phyloP scores from a whole-genome alignment of 2,797 vertebrate species.

The Sebastes flavidus region DNA sequence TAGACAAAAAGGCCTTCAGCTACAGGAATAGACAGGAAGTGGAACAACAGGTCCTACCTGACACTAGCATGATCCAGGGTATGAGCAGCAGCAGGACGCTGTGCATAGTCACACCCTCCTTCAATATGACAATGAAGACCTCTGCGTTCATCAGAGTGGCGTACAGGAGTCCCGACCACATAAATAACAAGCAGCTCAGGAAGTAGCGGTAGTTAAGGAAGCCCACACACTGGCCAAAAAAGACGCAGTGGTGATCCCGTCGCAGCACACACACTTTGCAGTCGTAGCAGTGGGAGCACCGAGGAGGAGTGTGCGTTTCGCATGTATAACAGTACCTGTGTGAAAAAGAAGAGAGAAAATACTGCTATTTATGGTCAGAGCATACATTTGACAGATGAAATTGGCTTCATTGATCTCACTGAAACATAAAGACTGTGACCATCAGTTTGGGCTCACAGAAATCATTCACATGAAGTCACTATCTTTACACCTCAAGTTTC shows the following conservation, averaged over 20 bases:
- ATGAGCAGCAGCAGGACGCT: conserved; percentile 87
- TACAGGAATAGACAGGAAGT: neutral
- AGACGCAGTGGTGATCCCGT: conserved; percentile 92
- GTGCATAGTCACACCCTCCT: conserved; percentile 87
- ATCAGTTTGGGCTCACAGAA: neutral
- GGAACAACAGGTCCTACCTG: conserved; percentile 74
- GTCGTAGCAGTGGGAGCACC: conserved; percentile 90
- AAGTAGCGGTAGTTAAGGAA: conserved; percentile 91
- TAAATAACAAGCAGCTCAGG: conserved; percentile 88
- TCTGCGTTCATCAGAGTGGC: conserved; percentile 89
- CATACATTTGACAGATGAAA: neutral
- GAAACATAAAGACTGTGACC: neutral
- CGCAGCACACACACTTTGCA: conserved; percentile 91
- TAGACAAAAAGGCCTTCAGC: neutral
- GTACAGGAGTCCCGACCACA: conserved; percentile 86
- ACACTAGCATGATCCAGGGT: conserved; percentile 93
- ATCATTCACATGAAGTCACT: neutral
- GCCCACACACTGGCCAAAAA: conserved; percentile 91
- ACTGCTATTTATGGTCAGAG: neutral
- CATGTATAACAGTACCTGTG: conserved; percentile 91
- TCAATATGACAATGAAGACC: conserved; percentile 87
- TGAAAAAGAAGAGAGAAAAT: neutral
- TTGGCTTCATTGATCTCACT: neutral
- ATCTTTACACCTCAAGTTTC: neutral
- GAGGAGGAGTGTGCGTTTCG: conserved; percentile 90